A percentile compares a stretch with the other conserved stretches of the same genome.
Conservation (phyloP, 2,113 vertebrate genomes). For the Amblyornis subalaris region DNA sequence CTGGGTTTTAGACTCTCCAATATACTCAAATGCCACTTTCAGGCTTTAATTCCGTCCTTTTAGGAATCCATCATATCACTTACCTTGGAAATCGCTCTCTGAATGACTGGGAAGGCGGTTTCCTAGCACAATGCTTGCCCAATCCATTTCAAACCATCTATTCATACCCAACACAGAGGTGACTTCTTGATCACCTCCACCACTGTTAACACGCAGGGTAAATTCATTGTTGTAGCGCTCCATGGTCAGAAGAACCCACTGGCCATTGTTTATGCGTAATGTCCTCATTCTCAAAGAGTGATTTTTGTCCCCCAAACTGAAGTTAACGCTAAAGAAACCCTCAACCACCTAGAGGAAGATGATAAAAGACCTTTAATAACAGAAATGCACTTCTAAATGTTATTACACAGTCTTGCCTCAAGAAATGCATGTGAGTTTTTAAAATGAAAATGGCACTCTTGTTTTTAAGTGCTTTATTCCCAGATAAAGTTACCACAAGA, state of each 20-base stretch:
- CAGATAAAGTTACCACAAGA: neutral
- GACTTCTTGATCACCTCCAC: slow-evolving; percentile 80
- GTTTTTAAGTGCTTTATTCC: neutral
- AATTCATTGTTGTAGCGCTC: slow-evolving; percentile 81
- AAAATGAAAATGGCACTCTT: neutral
- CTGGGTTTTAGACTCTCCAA: neutral
- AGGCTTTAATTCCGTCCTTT: neutral
- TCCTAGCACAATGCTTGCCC: slow-evolving; percentile 74
- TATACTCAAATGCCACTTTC: neutral
- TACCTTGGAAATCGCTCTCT: slow-evolving; percentile 79
- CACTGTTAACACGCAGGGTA: slow-evolving; percentile 77
- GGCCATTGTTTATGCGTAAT: slow-evolving; percentile 79
- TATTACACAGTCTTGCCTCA: neutral
- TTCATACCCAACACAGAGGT: slow-evolving; percentile 67
- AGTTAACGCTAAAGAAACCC: slow-evolving; percentile 75
- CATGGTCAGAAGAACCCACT: slow-evolving; percentile 81
- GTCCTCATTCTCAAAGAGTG: slow-evolving; percentile 68
- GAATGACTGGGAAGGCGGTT: slow-evolving; percentile 54
- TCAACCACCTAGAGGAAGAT: slow-evolving; percentile 70
- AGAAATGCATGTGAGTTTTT: neutral
- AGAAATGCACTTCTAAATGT: neutral
- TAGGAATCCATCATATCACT: neutral
- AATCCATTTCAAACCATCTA: slow-evolving; percentile 73
- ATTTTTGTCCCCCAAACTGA: slow-evolving; percentile 74
- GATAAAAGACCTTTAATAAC: neutral